phyloP scores from a whole-genome alignment of 2,113 vertebrate genomes.

The Jaculus jaculus region DNA sequence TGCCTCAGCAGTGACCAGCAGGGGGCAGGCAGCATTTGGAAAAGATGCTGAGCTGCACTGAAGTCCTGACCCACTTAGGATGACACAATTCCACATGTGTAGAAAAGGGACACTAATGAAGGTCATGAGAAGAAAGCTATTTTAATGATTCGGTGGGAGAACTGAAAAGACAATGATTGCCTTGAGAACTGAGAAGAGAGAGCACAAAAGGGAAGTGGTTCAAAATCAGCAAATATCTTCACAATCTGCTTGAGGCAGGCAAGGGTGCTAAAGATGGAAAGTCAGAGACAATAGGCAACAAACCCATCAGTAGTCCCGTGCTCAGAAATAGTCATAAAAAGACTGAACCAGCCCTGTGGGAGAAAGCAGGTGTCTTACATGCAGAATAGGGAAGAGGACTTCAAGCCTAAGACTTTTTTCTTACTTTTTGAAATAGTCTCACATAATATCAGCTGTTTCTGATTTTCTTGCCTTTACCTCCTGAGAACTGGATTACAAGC shows the following conservation, averaged over 20 bases:
- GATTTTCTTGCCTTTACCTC: background rate
- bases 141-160: slow-evolving; percentile 40
- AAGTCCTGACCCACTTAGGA: slow-evolving; percentile 61
- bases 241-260: background rate
- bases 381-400: background rate
- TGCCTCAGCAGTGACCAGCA: background rate
- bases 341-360: background rate
- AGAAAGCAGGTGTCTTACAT: background rate
- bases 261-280: slow-evolving; percentile 3
- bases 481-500: background rate
- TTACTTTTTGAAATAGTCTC: background rate
- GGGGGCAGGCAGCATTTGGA: background rate
- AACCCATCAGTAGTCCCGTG: background rate
- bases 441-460: background rate
- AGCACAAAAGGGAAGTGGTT: slow-evolving; percentile 26
- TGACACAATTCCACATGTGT: slow-evolving; percentile 23
- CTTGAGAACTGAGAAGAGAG: background rate
- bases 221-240: background rate
- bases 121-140: slow-evolving; percentile 49
- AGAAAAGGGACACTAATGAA: slow-evolving; percentile 49
- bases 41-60: background rate
- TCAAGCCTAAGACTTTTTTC: background rate
- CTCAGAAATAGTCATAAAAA: background rate
- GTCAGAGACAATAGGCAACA: background rate
- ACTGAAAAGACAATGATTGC: slow-evolving; percentile 64